Percentiles rank a stretch among this genome's conserved stretches.
Conservation (phyloP, 2,888 invertebrate genomes). For the Buathra laborator region DNA sequence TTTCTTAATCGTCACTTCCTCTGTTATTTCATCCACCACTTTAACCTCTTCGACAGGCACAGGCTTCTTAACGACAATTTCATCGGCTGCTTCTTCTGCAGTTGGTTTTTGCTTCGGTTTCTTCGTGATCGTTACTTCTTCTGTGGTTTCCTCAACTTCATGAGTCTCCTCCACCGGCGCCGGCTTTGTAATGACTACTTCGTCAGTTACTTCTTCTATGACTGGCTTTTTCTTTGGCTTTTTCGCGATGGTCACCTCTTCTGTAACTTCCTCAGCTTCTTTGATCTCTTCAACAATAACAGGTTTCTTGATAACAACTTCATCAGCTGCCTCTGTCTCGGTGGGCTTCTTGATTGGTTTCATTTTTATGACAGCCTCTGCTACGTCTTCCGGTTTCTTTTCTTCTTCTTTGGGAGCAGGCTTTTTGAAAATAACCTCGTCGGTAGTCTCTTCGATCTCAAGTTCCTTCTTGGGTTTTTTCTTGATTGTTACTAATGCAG, state of each 20-base stretch:
- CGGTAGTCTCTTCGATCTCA: slow-evolving; percentile 83
- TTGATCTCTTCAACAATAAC: slow-evolving; percentile 76
- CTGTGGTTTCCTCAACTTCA: slow-evolving; percentile 75
- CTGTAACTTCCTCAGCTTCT: slow-evolving; percentile 76
- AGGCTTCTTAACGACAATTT: slow-evolving; percentile 78
- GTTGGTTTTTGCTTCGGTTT: slow-evolving; percentile 84
- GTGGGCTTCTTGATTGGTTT: slow-evolving; percentile 74
- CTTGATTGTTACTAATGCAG: slow-evolving; percentile 79
- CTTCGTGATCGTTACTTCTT: slow-evolving; percentile 74
- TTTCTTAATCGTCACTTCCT: slow-evolving; percentile 75
- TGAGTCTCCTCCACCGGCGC: slow-evolving; percentile 74
- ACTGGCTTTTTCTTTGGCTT: slow-evolving; percentile 69
- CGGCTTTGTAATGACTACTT: slow-evolving; percentile 75
- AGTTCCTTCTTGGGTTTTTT: slow-evolving; percentile 84
- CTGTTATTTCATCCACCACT: slow-evolving; percentile 73
- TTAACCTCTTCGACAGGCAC: slow-evolving; percentile 80
- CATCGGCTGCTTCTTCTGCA: slow-evolving; percentile 85
- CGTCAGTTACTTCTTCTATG: slow-evolving; percentile 68
- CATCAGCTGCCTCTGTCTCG: slow-evolving; percentile 77
- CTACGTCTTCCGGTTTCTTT: slow-evolving; percentile 78
- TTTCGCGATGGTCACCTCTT: slow-evolving; percentile 74
- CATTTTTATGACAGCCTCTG: slow-evolving; percentile 77
- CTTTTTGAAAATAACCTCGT: slow-evolving; percentile 82
- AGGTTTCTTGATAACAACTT: slow-evolving; percentile 75
- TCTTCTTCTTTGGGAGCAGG: slow-evolving; percentile 74